Conservation (phyloP, 2,888 invertebrate species). For the Clostera curtula region DNA sequence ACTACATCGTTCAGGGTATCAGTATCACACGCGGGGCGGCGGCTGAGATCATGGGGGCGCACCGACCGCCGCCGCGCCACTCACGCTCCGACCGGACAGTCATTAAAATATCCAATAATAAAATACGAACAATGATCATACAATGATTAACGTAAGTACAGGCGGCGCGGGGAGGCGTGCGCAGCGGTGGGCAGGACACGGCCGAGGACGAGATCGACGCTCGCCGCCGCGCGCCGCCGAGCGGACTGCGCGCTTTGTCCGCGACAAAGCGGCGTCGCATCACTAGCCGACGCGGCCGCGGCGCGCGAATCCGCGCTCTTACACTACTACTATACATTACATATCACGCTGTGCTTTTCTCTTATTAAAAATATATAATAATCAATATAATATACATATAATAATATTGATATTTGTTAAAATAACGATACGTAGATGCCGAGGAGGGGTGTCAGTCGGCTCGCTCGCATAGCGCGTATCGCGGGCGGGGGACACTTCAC, state of each 20-base stretch:
- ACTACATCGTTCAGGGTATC: constrained; percentile 63
- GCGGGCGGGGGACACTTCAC: constrained; percentile 47
- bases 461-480: constrained; percentile 53
- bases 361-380: constrained; percentile 72
- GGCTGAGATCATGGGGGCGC: constrained; percentile 61
- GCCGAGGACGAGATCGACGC: constrained; percentile 39
- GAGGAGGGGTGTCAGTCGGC: constrained; percentile 71
- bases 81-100: constrained; percentile 38
- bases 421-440: constrained; percentile 71
- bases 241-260: constrained; percentile 20
- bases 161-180: constrained; percentile 46
- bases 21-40: constrained; percentile 67
- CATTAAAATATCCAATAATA: constrained; percentile 41
- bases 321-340: constrained; percentile 70
- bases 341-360: constrained; percentile 76
- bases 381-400: constrained; percentile 69
- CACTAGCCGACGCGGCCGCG: constrained; percentile 17
- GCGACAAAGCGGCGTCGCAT: constrained; percentile 33
- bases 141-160: constrained; percentile 48
- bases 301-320: constrained; percentile 38
- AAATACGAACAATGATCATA: constrained; percentile 53
- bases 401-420: constrained; percentile 74
- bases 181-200: constrained; percentile 43
- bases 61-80: constrained; percentile 52
- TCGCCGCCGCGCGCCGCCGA: constrained; percentile 38